Base-by-base conservation (phyloP, 2,888 invertebrate genomes). In the Harmothoe impar region DNA sequence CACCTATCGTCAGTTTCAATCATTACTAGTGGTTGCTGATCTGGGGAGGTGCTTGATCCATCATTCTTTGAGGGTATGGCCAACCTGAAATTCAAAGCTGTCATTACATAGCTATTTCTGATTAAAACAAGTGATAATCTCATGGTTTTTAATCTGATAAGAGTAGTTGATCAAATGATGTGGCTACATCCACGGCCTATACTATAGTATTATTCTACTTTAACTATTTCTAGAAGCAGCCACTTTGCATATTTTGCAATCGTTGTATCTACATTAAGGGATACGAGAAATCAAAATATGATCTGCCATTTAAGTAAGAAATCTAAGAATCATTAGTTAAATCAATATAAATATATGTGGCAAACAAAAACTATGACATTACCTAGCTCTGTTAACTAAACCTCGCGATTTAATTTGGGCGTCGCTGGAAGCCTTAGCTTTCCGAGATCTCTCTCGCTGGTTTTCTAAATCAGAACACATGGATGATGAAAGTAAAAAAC, bases 1-100 rank as follows among this genome's bases (percentile, higher is more conserved):
- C 86, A 81, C 93, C 93, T 93, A 25, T 93, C 92, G 90, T 93
- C 93, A 33, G 91, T 93, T 33, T 93, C 93, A 31, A 93, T 91
- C 89, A 93, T 91, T 7, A 93, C 93, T 15, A 93, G 90, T 52
- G 93, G 93, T 78, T 93, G 93, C 31, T 91, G 90, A 62, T 93
- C 93, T 43, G 91, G 31, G 51, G 91, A 33, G 0, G 31, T n/a
- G 23, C 77, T 17, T 23, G 23, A 12, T 10, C 54, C 20, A 17
- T 90, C 90, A 81, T 31, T 51, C 43, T 84, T 90, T 20, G 23
- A 29, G 10, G 90, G 90, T 5, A 90, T 56, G 0, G 78, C 90
- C n/a, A 90, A 78, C 68, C 90, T 90, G 78, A 12, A 54, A 88
- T 17, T 25, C 51, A 12, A 88, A 15, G 33, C 29, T n/a, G 23